Base-by-base conservation (phyloP, 2,888 invertebrate genomes). In the Idaea aversata region DNA sequence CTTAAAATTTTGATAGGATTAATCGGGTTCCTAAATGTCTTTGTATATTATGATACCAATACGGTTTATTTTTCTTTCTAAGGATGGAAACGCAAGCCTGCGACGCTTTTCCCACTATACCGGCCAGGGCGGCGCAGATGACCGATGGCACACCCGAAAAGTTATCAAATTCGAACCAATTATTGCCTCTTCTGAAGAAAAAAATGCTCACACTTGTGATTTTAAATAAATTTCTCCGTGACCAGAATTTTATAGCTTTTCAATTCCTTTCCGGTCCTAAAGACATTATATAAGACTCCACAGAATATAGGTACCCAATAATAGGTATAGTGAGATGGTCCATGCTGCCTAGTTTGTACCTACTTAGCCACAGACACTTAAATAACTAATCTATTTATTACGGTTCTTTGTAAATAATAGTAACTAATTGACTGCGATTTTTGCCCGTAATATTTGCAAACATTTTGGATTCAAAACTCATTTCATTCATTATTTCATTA, bases 111-210 rank as follows among this genome's bases (percentile, higher is more conserved):
- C 5, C 4, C 4, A 15, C 58, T 5, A 15, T 16, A 7, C 15
- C 15, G 13, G 5, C 15, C 15, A 58, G 15, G 15, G 16, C 6
- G 58, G 15, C 4, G 6, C 58, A n/a, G 15, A 16, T 58, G 15
- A 58, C 6, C 15, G 15, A 15, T 58, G 58, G 58, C 58, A 58
- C 16, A 58, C 15, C 16, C 58, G 58, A 58, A 15, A 16, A 16
- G 15, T 57, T 5, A 58, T 47, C 61, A 64, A 15, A 61, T 70
- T 63, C 57, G 64, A 66, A 63, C 71, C 73, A 15, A 6, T 58
- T 58, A 15, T 16, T 58, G 58, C 7, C 57, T 1, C 7, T 13
- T 15, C 2, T 57, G 15, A 57, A 57, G 15, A 57, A 1, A 13
- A 57, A 57, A 13, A 57, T 13, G 7, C 57, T 57, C 1, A 57